Base-by-base conservation (phyloP, 2,888 invertebrate genomes). In the Cepaea hortensis region DNA sequence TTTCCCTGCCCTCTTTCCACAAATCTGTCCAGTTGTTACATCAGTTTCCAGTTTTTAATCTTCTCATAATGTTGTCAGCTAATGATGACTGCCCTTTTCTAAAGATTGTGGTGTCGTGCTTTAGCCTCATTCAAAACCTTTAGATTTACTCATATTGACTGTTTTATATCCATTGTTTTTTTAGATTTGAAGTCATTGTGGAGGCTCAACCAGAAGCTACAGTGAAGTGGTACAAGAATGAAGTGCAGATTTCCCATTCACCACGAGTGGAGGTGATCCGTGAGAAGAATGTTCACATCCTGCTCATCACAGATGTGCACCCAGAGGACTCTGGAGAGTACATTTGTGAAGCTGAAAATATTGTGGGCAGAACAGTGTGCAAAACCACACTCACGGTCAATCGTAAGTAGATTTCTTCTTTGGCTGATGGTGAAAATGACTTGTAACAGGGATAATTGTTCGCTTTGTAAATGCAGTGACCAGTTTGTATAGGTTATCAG, bases 291-390 rank as follows among this genome's bases (percentile, higher is more conserved):
- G 88, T 90, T 6, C 90, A 90, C 77, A 91, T 92, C 0, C 90
- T 94, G 84, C 91, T 91, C 84, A 93, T 94, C 50, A 88, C 90
- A 50, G 90, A 92, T 87, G 91, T 91, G 7, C 89, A 89, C 3
- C 91, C 91, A 7, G 92, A 93, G 83, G 99, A 99, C 94, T 97
- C 97, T 75, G 98, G 98, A 55, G 95, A 98, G 82, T 94, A 94
- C 87, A 89, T 92, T 23, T 94, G 94, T 90, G 91, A 91, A 77
- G 93, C 93, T 20, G 97, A 97, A 6, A 99, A 99, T 94, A 97
- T 97, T 93, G 98, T 98, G 97, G 99, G 99, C 84, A 91, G 91
- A 62, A 91, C 91, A 48, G 91, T 91, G 50, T 94, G 93, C 87
- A 93, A 90, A 87, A 93, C 94, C 0, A 92, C 93, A 61, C 91